Percentiles rank a stretch among this genome's conserved stretches.
Conservation (phyloP, 1,140 invertebrate species). For the Carposina sasakii region DNA sequence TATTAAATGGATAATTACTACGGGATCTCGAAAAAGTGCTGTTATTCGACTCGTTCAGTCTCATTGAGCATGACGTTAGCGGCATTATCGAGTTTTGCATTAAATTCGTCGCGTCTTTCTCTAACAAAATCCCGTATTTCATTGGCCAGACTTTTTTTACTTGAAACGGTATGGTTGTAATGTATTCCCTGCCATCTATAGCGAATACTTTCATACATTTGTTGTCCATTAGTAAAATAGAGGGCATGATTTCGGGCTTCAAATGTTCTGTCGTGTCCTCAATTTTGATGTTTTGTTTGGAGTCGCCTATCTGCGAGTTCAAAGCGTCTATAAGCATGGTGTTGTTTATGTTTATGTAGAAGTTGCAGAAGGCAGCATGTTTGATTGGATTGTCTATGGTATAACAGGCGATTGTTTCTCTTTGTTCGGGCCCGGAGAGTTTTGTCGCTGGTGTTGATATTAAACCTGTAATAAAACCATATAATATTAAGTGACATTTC, state of each 20-base stretch:
- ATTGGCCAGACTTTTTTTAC: constrained; percentile 84
- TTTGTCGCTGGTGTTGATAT: constrained; percentile 64
- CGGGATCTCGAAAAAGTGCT: constrained; percentile 47
- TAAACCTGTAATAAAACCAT: constrained; percentile 41
- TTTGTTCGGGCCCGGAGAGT: constrained; percentile 57
- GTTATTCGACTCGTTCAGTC: constrained; percentile 54
- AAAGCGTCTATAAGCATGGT: constrained; percentile 70
- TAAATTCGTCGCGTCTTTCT: constrained; percentile 75
- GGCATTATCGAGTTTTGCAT: constrained; percentile 50
- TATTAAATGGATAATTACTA: constrained; percentile 40
- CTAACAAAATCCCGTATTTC: constrained; percentile 84
- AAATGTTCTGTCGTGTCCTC: constrained; percentile 65
- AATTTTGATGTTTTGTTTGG: constrained; percentile 62
- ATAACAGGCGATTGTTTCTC: constrained; percentile 79
- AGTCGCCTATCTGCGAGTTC: constrained; percentile 61
- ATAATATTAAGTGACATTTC: background rate
- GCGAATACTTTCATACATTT: constrained; percentile 86
- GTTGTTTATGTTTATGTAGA: constrained; percentile 75
- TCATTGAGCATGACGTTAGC: constrained; percentile 44
- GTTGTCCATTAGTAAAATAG: constrained; percentile 85
- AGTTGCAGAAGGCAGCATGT: constrained; percentile 87
- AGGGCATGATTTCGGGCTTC: constrained; percentile 51
- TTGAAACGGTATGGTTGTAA: constrained; percentile 88
- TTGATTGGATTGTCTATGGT: constrained; percentile 86
- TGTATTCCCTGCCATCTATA: constrained; percentile 86